phyloP scores from a whole-genome alignment of 2,113 vertebrate genomes.

The Prochilodus magdalenae region DNA sequence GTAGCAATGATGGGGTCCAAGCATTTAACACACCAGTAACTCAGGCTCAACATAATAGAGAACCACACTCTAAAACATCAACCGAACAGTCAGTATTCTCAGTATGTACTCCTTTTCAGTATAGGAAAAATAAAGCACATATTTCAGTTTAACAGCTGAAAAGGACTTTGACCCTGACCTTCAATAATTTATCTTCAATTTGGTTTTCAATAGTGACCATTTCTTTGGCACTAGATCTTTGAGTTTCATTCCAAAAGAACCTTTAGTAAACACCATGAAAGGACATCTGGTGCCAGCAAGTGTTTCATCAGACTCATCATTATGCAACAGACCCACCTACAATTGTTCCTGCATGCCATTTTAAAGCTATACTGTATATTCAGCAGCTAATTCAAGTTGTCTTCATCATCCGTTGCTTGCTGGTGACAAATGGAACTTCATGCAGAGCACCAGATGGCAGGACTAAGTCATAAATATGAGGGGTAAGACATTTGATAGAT shows the following conservation, averaged over 20 bases:
- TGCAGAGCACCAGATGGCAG: slow-evolving; percentile 78
- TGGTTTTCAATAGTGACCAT: slow-evolving; percentile 65
- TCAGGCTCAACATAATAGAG: too few relatives aligned
- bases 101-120: too few relatives aligned
- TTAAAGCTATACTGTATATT: slow-evolving; percentile 76
- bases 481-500: slow-evolving; percentile 74
- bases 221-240: slow-evolving; percentile 74
- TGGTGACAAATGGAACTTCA: slow-evolving; percentile 77
- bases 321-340: slow-evolving; percentile 69
- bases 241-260: slow-evolving; percentile 68
- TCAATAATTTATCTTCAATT: slow-evolving; percentile 62
- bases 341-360: slow-evolving; percentile 67
- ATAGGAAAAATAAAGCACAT: too few relatives aligned
- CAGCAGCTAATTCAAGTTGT: slow-evolving; percentile 74
- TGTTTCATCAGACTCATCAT: slow-evolving; percentile 68
- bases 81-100: too few relatives aligned
- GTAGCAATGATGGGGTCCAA: too few relatives aligned
- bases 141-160: too few relatives aligned
- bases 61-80: too few relatives aligned
- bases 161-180: background rate
- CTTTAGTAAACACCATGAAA: slow-evolving; percentile 69
- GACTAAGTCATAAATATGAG: slow-evolving; percentile 73
- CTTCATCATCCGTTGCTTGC: slow-evolving; percentile 73
- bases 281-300: slow-evolving; percentile 80
- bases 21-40: too few relatives aligned